Conservation (phyloP, 1,140 invertebrate species). For the Neoseiulus cucumeris region DNA sequence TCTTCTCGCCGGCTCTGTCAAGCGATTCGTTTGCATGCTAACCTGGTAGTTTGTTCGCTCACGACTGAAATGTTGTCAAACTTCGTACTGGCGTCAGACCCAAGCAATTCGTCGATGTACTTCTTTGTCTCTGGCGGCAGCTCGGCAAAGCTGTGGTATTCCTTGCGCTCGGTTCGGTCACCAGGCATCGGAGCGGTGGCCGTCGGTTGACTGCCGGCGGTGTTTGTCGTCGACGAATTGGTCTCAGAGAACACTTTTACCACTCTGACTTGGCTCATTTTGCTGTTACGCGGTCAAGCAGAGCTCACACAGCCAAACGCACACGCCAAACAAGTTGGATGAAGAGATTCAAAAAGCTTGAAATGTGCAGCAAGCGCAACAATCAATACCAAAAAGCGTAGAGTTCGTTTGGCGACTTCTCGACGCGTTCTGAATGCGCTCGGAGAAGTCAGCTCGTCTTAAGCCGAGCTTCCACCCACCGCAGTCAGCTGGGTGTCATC, state of each 20-base stretch:
- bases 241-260: not conserved
- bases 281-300: not conserved
- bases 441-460: no score
- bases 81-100: not conserved
- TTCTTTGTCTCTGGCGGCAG: not conserved
- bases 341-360: no score
- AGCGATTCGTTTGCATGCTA: not conserved
- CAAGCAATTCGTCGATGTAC: slow-evolving; percentile 8
- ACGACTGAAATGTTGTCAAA: slow-evolving; percentile 10
- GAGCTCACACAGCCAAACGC: no score
- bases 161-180: not conserved
- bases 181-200: not conserved
- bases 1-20: not conserved
- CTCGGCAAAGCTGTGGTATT: slow-evolving; percentile 1
- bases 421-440: no score
- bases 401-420: no score
- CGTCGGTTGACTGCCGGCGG: not conserved
- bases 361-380: no score
- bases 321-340: no score
- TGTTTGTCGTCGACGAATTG: not conserved
- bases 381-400: no score
- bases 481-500: no score
- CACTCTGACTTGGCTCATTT: not conserved
- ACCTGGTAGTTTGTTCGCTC: slow-evolving; percentile 6
- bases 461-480: no score